Conservation (phyloP, 2,113 vertebrate species). For the Ageneiosus marmoratus region DNA sequence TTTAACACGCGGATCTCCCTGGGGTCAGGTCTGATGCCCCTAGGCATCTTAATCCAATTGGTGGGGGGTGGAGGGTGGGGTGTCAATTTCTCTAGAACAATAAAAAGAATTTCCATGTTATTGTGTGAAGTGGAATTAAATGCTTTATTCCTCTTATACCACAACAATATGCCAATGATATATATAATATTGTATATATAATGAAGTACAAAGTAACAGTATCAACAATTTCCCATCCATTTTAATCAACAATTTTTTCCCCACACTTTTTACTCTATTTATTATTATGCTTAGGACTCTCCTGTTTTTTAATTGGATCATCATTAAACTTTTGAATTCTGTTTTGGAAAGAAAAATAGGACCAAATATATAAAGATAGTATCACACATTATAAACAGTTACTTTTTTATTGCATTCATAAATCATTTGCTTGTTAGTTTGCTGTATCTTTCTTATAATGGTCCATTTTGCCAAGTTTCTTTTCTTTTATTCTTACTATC, state of each 20-base stretch:
- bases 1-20: neutral
- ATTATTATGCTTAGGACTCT: neutral
- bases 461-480: neutral
- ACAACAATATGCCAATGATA: neutral
- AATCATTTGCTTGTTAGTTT: neutral
- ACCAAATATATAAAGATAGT: neutral
- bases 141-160: neutral
- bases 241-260: too few relatives aligned
- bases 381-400: neutral
- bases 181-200: too few relatives aligned
- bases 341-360: too few relatives aligned
- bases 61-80: too few relatives aligned
- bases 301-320: neutral
- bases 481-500: neutral
- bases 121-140: neutral
- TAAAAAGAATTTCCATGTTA: neutral
- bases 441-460: neutral
- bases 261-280: neutral
- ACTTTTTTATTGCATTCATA: neutral
- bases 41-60: conserved; percentile 58
- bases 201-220: too few relatives aligned
- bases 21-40: neutral
- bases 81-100: neutral
- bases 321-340: neutral
- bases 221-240: neutral